Evolutionary conservation across 2,113 vertebrate genomes (phyloP), one percentile per base, ranked within the genome.

Genomic region (Apteryx mantelli): DNA sequence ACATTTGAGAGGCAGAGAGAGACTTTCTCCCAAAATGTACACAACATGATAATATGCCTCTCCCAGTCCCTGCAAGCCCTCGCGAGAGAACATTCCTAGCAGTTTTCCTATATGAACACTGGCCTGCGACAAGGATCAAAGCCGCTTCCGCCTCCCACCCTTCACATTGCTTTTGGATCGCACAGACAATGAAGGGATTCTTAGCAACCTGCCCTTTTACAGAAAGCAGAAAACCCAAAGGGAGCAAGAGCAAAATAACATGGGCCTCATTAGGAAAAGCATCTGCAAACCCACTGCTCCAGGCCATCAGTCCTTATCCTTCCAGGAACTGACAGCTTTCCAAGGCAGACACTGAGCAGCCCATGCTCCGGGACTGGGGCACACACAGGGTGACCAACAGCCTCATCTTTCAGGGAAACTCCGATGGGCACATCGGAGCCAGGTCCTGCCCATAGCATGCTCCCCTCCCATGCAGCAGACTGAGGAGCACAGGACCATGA

Each of bases 1-100:
- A 77, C 90, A 3, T 61, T 80, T 12, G 15, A 69, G 91, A 87
- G 65, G 77, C 93, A 78, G 78, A 85, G 78, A 85, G 25, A 82
- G 48, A 82, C 94, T 91, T 81, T 95, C 86, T 89, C 95, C 81
- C 44, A 0, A 5, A 76, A 93, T 0, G 50, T 53, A 25, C 79
- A 48, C 38, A 89, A 96, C 93, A 89, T 95, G 94, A 82, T 73
- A 14, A 71, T 10, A 61, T 3, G 65, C 82, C 85, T 83, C 60
- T 96, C 42, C 90, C 46, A 0, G 6, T 13, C 30, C 74, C 58
- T 40, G 53, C 80, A 2, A 66, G 58, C 84, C 61, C 88, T 52
- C 28, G 11, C 1, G 1, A 83, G 84, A 32, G 95, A 97, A 96
- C 95, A 95, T 97, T 94, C 96, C 94, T 5, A 50, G 34, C 86